A percentile compares a stretch with the other conserved stretches of the same genome.
Conservation (phyloP, 2,888 invertebrate genomes). For the Lobophora halterata region DNA sequence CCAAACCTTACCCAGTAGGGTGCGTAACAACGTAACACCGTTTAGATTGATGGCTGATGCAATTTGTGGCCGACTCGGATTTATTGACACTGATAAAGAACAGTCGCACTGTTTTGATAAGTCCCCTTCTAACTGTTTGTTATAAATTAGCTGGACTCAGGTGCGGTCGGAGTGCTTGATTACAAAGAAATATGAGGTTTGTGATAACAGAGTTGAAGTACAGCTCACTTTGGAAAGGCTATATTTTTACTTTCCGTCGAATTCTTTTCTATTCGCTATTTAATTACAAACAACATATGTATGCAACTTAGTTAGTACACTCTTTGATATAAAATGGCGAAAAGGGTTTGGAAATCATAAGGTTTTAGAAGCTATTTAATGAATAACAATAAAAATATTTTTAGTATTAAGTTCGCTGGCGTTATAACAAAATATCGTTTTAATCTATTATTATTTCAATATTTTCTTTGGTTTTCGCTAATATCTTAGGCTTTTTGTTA, state of each 20-base stretch:
- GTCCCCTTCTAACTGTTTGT: conserved; percentile 39
- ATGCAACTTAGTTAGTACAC: too few relatives aligned
- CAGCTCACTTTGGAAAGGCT: not conserved
- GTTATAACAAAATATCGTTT: too few relatives aligned
- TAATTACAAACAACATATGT: too few relatives aligned
- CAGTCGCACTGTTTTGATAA: conserved; percentile 56
- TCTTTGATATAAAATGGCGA: too few relatives aligned
- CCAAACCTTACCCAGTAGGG: conserved; percentile 48
- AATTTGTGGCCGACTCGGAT: conserved; percentile 74
- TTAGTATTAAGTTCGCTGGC: too few relatives aligned
- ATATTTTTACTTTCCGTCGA: not conserved
- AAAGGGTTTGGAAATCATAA: too few relatives aligned
- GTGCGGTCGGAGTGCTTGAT: conserved; percentile 19
- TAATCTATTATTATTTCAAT: too few relatives aligned
- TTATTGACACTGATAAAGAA: conserved; percentile 71
- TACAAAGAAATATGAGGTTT: conserved; percentile 11
- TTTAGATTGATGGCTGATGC: conserved; percentile 78
- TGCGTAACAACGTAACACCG: conserved; percentile 71
- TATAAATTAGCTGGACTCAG: conserved; percentile 26
- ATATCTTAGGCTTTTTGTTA: too few relatives aligned
- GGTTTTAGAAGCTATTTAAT: too few relatives aligned
- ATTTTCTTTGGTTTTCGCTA: too few relatives aligned
- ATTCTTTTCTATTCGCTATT: too few relatives aligned
- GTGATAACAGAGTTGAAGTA: conserved; percentile 7
- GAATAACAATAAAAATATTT: too few relatives aligned